These are phyloP conservation scores for Artibeus jamaicensis DNA, from an alignment of 2,797 vertebrate species.

Conservation along the genomic window DNA sequence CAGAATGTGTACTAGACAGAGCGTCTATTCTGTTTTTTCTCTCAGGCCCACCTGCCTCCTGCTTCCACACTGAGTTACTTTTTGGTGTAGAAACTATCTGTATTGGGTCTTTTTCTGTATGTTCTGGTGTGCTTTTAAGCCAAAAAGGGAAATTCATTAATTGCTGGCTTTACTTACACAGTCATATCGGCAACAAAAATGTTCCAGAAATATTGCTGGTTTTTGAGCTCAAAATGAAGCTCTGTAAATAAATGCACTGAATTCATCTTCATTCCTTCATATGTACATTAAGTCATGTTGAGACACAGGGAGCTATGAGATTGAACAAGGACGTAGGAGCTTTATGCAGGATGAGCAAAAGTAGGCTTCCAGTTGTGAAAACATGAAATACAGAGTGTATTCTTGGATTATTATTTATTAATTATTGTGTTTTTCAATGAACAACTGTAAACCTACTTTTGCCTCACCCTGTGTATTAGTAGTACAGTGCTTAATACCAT, in stretches of 20 bases:
- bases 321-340: background rate
- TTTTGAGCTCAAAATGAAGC: background rate
- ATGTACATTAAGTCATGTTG: background rate
- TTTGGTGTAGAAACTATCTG: background rate
- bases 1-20: background rate
- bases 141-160: background rate
- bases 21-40: background rate
- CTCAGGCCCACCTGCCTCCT: background rate
- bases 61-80: background rate
- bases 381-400: background rate
- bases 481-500: background rate
- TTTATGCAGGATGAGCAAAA: background rate
- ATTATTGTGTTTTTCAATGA: background rate
- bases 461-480: background rate
- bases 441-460: background rate
- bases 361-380: too few species aligned
- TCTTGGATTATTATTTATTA: background rate
- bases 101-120: conserved; percentile 14
- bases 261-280: background rate
- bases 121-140: background rate
- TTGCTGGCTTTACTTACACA: background rate
- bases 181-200: background rate
- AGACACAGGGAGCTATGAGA: background rate
- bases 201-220: background rate
- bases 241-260: background rate